These are phyloP conservation scores for Chrysopa pallens DNA, from an alignment of 1,140 invertebrate genomes.

Conservation along the genomic window DNA sequence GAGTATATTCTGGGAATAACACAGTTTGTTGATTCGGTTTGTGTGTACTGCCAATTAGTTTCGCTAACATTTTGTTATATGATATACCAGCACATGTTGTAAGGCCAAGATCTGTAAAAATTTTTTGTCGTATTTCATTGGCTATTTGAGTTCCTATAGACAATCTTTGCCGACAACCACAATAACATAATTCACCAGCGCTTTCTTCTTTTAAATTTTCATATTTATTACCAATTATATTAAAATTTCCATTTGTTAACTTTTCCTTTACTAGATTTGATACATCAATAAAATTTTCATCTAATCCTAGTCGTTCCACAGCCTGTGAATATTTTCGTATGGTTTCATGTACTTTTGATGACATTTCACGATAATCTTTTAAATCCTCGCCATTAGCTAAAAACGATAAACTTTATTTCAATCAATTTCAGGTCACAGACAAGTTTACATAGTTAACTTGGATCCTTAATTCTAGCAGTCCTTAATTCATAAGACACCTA, in stretches of 20 bases:
- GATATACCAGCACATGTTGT: constrained; percentile 67
- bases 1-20: constrained; percentile 45
- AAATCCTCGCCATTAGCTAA: constrained; percentile 55
- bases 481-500: no score
- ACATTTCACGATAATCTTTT: constrained; percentile 48
- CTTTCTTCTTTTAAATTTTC: constrained; percentile 12
- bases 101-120: constrained; percentile 44
- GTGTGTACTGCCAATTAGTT: constrained; percentile 49
- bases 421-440: no score
- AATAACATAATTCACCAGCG: constrained; percentile 35
- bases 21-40: constrained; percentile 70
- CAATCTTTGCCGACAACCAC: constrained; percentile 48
- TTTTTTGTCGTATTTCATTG: constrained; percentile 43
- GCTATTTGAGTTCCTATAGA: constrained; percentile 47
- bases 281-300: constrained; percentile 64
- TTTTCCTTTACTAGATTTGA: constrained; percentile 40
- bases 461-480: no score
- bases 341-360: constrained; percentile 44
- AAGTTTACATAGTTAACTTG: no score
- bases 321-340: constrained; percentile 44
- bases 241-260: constrained; percentile 17
- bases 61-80: constrained; percentile 68
- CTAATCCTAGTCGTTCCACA: constrained; percentile 60
- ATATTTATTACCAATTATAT: constrained; percentile 32
- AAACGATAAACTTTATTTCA: no score